Evolutionary conservation across 2,113 vertebrate genomes (phyloP).

Genomic region (Indicator maculatus): DNA sequence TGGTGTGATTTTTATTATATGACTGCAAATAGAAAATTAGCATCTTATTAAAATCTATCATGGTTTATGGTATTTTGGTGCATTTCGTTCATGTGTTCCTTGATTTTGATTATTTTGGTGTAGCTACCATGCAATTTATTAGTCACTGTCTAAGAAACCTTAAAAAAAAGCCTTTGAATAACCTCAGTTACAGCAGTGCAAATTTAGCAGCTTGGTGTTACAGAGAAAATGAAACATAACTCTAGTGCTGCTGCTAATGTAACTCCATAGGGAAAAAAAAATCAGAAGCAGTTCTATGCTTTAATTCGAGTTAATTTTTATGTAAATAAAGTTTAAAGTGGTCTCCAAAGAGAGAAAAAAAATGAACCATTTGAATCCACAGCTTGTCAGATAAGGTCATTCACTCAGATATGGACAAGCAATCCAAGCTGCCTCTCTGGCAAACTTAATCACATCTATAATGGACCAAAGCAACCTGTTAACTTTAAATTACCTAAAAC

Average conservation of each 20-base stretch:
- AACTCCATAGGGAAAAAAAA: not conserved
- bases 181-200: not conserved
- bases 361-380: not conserved
- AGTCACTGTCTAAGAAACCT: not conserved
- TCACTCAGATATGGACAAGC: not conserved
- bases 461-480: not conserved
- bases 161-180: not conserved
- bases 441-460: not conserved
- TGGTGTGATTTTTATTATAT: not conserved
- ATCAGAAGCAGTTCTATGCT: not conserved
- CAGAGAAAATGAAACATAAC: not conserved
- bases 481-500: not conserved
- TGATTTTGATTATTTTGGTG: not conserved
- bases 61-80: not conserved
- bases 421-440: not conserved
- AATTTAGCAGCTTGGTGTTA: not conserved
- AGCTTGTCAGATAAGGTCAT: not conserved
- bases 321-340: constrained; percentile 23
- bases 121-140: not conserved
- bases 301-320: constrained; percentile 11
- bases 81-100: not conserved
- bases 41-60: not conserved
- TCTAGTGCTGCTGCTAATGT: not conserved
- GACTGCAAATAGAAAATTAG: constrained; percentile 13
- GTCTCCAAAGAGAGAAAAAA: not conserved